Evolutionary conservation across 2,888 invertebrate species (phyloP).

Genomic region (Nipponacmea schrenckii): DNA sequence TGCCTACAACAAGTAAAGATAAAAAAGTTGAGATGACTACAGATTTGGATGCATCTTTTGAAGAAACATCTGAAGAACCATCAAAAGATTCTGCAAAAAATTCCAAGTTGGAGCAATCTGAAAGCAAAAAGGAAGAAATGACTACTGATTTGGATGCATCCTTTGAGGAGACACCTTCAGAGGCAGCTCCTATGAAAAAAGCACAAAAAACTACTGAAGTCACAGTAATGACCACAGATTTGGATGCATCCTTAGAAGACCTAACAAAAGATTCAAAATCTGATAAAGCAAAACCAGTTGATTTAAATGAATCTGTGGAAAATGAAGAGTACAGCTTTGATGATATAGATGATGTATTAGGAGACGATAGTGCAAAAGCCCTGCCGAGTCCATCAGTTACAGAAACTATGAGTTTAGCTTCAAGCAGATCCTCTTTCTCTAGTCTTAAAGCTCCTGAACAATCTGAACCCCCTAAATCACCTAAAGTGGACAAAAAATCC

Average conservation of each 20-base stretch:
- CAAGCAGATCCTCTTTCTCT: too few species aligned
- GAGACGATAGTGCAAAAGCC: not conserved
- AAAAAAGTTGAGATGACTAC: not conserved
- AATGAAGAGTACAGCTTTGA: conserved; percentile 19
- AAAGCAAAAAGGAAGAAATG: not conserved
- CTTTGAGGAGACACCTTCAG: not conserved
- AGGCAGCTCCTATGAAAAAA: not conserved
- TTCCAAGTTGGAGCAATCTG: not conserved
- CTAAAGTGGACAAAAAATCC: conserved; percentile 1
- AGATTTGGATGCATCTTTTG: conserved; percentile 2
- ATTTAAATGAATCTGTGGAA: not conserved
- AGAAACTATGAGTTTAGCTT: not conserved
- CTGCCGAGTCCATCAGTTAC: not conserved
- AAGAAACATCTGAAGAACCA: not conserved
- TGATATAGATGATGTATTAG: conserved; percentile 21
- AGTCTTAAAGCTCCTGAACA: not conserved
- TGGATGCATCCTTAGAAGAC: not conserved
- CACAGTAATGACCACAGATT: not conserved
- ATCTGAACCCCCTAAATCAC: not conserved
- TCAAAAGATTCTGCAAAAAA: too few species aligned
- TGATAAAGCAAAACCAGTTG: not conserved
- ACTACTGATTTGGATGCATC: conserved; percentile 4
- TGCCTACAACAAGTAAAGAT: not conserved
- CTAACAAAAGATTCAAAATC: not conserved
- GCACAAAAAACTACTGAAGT: not conserved